These are phyloP conservation scores for Astur gentilis DNA, from an alignment of 2,113 vertebrate species.

Conservation along the genomic window DNA sequence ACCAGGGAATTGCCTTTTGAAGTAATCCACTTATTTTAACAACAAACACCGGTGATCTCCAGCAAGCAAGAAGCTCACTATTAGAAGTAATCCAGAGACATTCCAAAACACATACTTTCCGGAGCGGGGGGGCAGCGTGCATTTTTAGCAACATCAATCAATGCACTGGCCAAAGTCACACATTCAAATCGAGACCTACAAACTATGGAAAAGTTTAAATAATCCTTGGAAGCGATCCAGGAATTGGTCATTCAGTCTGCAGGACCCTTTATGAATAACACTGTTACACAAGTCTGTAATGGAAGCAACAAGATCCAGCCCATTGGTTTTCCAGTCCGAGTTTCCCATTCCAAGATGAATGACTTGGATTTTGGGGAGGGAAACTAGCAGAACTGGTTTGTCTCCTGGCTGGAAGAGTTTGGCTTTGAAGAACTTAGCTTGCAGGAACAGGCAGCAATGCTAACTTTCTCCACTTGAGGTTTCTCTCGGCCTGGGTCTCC, in stretches of 20 bases:
- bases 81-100: not conserved
- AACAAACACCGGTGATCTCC: not conserved
- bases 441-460: not conserved
- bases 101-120: constrained; percentile 11
- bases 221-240: constrained; percentile 30
- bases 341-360: not conserved
- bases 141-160: constrained; percentile 33
- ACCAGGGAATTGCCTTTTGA: not conserved
- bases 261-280: not conserved
- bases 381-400: not conserved
- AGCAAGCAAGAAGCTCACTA: not conserved
- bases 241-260: not conserved
- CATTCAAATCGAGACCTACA: not conserved
- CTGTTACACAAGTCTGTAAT: not conserved
- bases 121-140: not conserved
- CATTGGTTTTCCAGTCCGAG: not conserved
- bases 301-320: not conserved
- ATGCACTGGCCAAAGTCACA: not conserved
- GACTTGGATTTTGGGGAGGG: not conserved
- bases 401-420: not conserved
- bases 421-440: not conserved
- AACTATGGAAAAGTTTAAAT: constrained; percentile 52
- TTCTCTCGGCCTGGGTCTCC: not conserved
- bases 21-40: not conserved
- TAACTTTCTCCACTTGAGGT: not conserved